Evolutionary conservation across 2,113 vertebrate genomes (phyloP).

Genomic region (Scolopax mira): DNA sequence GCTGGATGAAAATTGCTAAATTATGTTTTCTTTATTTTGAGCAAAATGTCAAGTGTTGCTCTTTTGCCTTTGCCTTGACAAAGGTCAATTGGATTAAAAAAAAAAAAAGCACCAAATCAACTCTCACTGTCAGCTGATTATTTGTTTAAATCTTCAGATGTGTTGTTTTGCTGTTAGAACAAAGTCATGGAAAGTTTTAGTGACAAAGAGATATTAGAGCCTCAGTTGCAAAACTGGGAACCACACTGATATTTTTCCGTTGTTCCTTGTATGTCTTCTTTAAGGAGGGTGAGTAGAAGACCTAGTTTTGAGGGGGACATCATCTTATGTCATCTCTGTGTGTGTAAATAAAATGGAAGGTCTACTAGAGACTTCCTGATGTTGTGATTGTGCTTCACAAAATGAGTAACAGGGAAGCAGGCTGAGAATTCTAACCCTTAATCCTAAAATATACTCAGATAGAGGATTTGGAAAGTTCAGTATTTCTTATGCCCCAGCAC

Average conservation of each 20-base stretch:
- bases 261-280: neutral
- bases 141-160: conserved; percentile 50
- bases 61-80: conserved; percentile 65
- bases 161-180: conserved; percentile 44
- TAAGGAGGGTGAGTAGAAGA: neutral
- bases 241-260: neutral
- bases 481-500: neutral
- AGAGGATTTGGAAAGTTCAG: neutral
- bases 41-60: conserved; percentile 69
- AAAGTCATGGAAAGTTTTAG: conserved; percentile 34
- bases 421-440: neutral
- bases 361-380: neutral
- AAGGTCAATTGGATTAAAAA: conserved; percentile 65
- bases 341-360: neutral
- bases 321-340: neutral
- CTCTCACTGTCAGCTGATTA: conserved; percentile 31
- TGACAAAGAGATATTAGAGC: neutral
- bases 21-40: conserved; percentile 67
- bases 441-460: neutral
- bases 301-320: neutral
- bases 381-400: neutral
- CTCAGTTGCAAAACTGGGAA: neutral
- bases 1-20: conserved; percentile 60
- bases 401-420: neutral
- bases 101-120: neutral